Base-by-base conservation (phyloP, 2,113 vertebrate genomes). In the Actinemys pallida region DNA sequence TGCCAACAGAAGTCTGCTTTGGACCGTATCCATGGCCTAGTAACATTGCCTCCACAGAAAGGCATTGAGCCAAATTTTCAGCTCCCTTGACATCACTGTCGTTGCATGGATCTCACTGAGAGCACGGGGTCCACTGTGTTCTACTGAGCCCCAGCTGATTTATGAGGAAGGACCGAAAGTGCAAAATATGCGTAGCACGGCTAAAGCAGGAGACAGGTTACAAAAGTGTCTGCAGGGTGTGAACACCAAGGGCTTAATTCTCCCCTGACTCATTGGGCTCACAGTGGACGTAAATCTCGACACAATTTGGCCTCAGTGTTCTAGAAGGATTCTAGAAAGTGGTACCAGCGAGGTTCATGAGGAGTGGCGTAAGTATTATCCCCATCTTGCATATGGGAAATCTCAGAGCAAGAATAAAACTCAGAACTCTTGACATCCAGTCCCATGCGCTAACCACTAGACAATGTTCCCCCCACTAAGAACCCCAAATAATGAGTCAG, bases 301-400 rank as follows among this genome's bases (percentile, higher is more conserved):
- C 87, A 96, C 87, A 91, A 96, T 94, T 89, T 96, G 94, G 84
- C 87, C 85, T 81, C 49, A 10, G 42, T 52, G 86, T 86, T 83
- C 49, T 54, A 81, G 93, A 57, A 87, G 72, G 78, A 92, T 95
- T 96, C 90, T 80, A 93, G 62, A 79, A 8, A 81, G 76, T 87
- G 24, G 90, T 42, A 96, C 93, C 91, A 94, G 91, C 45, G 42
- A 89, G 54, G 80, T 91, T 94, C 87, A 93, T 87, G 72, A 69
- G 5, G 20, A 78, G 42, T 25, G 27, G 25, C 6, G 42, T 78
- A 72, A 72, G 8, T 39, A 39, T 72, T 39, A 45, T 14, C n/a
- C n/a, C 8, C 19, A 39, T 72, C 35, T 72, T 39, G 17, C 16
- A 72, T 35, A n/a, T 31, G 8, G 62, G 35, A 42, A 75, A 42